phyloP scores from a whole-genome alignment of 2,888 invertebrate genomes.

The Meiosimyza decipiens region DNA sequence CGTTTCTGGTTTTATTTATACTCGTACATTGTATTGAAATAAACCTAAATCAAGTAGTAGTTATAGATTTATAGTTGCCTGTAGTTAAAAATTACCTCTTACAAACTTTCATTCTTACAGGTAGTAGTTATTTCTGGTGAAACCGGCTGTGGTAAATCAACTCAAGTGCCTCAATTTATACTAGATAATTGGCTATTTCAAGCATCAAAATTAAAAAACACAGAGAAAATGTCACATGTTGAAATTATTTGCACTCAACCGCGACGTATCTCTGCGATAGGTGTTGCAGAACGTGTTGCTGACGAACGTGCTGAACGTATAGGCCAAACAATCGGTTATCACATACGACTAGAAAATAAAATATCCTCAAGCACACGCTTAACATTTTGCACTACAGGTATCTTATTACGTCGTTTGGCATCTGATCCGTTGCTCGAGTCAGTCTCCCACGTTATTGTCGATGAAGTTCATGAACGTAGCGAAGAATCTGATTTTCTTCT shows the following conservation, averaged over 20 bases:
- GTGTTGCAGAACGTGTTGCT: slow-evolving; percentile 91
- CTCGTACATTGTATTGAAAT: too few relatives aligned
- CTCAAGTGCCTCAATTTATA: slow-evolving; percentile 94
- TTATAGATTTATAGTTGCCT: not conserved
- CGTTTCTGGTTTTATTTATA: too few relatives aligned
- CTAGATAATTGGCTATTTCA: slow-evolving; percentile 84
- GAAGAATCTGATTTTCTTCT: slow-evolving; percentile 92
- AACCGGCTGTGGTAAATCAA: slow-evolving; percentile 87
- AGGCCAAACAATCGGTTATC: slow-evolving; percentile 70
- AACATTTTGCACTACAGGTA: slow-evolving; percentile 94
- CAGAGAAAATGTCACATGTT: slow-evolving; percentile 71
- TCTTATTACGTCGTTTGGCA: slow-evolving; percentile 84
- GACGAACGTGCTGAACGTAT: slow-evolving; percentile 82
- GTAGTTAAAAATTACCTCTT: not conserved
- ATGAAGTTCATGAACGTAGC: slow-evolving; percentile 93
- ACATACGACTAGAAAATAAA: slow-evolving; percentile 84
- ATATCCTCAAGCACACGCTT: slow-evolving; percentile 81
- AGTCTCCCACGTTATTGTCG: slow-evolving; percentile 87
- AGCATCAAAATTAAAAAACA: slow-evolving; percentile 58
- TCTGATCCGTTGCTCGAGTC: slow-evolving; percentile 79
- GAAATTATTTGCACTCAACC: slow-evolving; percentile 95
- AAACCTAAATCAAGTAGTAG: too few relatives aligned
- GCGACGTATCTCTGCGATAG: slow-evolving; percentile 88
- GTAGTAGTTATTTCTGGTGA: slow-evolving; percentile 80
- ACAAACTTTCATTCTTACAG: slow-evolving; percentile 16